Conservation (phyloP, 2,113 vertebrate species). For the Chionodraco myersi region DNA sequence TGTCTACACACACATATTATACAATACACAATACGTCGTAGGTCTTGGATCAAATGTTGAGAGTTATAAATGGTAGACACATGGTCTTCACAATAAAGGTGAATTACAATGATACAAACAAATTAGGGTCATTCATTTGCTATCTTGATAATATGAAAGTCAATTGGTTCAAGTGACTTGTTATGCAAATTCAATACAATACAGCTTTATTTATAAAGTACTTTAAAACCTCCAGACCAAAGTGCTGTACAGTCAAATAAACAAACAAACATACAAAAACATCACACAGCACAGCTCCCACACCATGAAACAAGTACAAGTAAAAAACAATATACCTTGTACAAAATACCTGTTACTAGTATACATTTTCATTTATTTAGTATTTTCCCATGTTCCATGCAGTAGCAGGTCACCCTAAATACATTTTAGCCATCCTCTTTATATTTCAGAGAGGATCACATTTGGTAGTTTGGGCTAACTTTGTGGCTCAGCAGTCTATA, state of each 20-base stretch:
- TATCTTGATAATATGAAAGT: constrained; percentile 25
- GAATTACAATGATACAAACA: constrained; percentile 43
- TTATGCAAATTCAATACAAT: background rate
- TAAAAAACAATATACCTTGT: too few relatives aligned
- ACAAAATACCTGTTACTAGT: background rate
- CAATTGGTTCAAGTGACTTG: constrained; percentile 28
- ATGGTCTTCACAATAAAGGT: constrained; percentile 42
- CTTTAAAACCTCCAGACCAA: too few relatives aligned
- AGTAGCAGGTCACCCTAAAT: constrained; percentile 9
- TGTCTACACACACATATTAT: background rate
- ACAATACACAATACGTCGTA: background rate
- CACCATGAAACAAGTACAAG: background rate
- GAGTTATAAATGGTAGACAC: constrained; percentile 23
- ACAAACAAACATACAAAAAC: too few relatives aligned
- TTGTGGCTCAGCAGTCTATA: constrained; percentile 48
- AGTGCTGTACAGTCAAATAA: too few relatives aligned
- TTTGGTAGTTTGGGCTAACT: constrained; percentile 30
- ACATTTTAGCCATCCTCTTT: background rate
- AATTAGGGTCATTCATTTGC: constrained; percentile 48
- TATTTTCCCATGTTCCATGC: background rate
- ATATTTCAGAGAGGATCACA: constrained; percentile 18
- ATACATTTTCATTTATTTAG: background rate
- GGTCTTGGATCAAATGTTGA: constrained; percentile 15
- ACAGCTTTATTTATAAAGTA: too few relatives aligned
- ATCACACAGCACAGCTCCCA: too few relatives aligned